Evolutionary conservation across 2,888 invertebrate species (phyloP), one percentile per base, ranked within the genome.

Genomic region (Alviniconcha strummeri): DNA sequence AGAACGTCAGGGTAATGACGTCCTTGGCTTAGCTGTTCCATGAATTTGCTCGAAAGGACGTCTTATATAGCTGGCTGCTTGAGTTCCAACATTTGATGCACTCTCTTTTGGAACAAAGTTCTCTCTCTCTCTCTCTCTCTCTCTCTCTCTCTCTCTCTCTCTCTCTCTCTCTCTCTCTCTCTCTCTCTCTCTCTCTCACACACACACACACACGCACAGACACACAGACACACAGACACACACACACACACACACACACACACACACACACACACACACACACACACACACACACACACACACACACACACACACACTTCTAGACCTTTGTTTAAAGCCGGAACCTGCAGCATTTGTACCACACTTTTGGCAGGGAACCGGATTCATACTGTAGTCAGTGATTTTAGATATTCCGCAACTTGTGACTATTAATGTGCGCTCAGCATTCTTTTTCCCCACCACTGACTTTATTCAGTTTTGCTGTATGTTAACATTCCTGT

Each of bases 91-190:
- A 13, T 9, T 36, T 11, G 4, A 36, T 52, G 9, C 72, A 7
- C 71, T 15, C 72, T 52, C 15, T 54, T 52, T 54, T 74, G 36
- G 36, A 36, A 3, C 36, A 36, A 36, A 36, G 3, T 54, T n/a
- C 72, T 52, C 52, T 74, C 72, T 74, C 72, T 11, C 52, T 52
- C 72, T 52, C 72, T 74, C 72, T 74, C 54, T 54, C 74, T 52
- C 74, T 54, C 74, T 52, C 54, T 13, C 52, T 13, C 52, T 52
- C 54, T 5, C 52, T 9, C 4, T 9, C 9, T 9, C 15, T 15
- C 15, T 15, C 15, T 15, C 64, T 64, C 64, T 64, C 64, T 64
- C 64, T 64, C 64, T 64, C 64, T 64, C 64, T 64, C 64, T 15
- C 64, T 64, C 52, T 4, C 52, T 36, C 69, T 69, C 69, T 69